Evolutionary conservation across 2,797 vertebrate species (phyloP).

Genomic region (Microctenopoma steveboyesi): DNA sequence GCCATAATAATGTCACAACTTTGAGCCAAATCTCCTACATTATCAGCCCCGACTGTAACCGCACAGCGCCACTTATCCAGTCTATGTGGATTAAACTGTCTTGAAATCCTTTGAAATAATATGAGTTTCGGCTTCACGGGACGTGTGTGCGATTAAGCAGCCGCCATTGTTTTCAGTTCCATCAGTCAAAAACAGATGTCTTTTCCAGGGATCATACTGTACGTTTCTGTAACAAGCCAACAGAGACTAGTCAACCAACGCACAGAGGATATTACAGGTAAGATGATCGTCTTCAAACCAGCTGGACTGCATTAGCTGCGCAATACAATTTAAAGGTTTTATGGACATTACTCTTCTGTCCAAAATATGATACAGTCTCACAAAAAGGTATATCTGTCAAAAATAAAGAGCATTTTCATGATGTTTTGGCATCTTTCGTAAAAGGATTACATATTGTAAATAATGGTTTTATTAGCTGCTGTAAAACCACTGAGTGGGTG

Average conservation of each 20-base stretch:
- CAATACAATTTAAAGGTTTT: slow-evolving; percentile 11
- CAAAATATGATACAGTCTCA: background rate
- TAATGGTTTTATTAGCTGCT: background rate
- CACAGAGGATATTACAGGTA: slow-evolving; percentile 46
- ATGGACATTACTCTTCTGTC: background rate
- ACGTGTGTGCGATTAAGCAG: slow-evolving; percentile 18
- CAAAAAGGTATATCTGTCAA: background rate
- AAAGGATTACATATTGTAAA: background rate
- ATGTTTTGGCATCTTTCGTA: background rate
- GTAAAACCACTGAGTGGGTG: background rate
- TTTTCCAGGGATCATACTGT: slow-evolving; percentile 25
- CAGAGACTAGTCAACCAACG: slow-evolving; percentile 18
- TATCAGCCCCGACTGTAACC: slow-evolving; percentile 36
- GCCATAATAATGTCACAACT: slow-evolving; percentile 23
- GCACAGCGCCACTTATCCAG: slow-evolving; percentile 21
- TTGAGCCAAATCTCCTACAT: slow-evolving; percentile 35
- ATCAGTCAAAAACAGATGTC: slow-evolving; percentile 3
- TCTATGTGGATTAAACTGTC: slow-evolving; percentile 45
- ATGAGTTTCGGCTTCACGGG: slow-evolving; percentile 15
- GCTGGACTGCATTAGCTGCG: slow-evolving; percentile 34
- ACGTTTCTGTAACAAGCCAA: slow-evolving; percentile 31
- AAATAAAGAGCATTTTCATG: no score
- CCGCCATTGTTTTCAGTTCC: background rate
- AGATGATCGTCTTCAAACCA: slow-evolving; percentile 37
- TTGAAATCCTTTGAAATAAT: slow-evolving; percentile 44